Conservation (phyloP, 1,140 invertebrate genomes). For the Zaprionus capensis region DNA sequence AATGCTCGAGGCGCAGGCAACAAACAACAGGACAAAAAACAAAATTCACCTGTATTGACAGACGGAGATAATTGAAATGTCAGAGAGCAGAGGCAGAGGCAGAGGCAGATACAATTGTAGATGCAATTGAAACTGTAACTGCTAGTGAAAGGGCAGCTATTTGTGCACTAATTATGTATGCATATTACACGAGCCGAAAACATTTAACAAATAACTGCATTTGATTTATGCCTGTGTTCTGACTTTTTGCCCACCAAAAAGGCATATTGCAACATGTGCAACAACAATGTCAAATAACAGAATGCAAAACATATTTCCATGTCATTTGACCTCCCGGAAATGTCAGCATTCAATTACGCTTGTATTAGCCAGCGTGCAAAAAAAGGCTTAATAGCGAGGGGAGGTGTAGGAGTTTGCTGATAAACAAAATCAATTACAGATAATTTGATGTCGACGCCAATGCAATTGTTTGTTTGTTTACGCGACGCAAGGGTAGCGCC, state of each 20-base stretch:
- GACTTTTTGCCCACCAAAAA: slow-evolving; percentile 10
- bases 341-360: slow-evolving; percentile 29
- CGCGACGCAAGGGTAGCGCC: slow-evolving; percentile 18
- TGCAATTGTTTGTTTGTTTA: slow-evolving; percentile 53
- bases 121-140: slow-evolving; percentile 17
- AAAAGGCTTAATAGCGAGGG: slow-evolving; percentile 34
- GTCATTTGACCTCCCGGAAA: slow-evolving; percentile 23
- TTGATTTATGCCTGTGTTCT: slow-evolving; percentile 24
- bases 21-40: not conserved
- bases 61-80: slow-evolving; percentile 13
- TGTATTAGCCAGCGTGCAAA: slow-evolving; percentile 35
- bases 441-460: slow-evolving; percentile 64
- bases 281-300: slow-evolving; percentile 58
- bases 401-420: slow-evolving; percentile 25
- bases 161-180: slow-evolving; percentile 8
- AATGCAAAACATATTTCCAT: slow-evolving; percentile 58
- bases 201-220: slow-evolving; percentile 17
- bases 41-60: not conserved
- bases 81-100: not conserved
- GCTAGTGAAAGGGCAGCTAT: not conserved
- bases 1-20: not conserved
- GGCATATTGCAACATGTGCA: slow-evolving; percentile 7
- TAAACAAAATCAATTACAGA: slow-evolving; percentile 82
- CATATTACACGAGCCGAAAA: not conserved
- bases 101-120: not conserved